Percentiles rank a stretch among this genome's conserved stretches.
These are phyloP conservation scores for Drosophila pachea DNA, from an alignment of 1,140 invertebrate species.

Conservation along the genomic window DNA sequence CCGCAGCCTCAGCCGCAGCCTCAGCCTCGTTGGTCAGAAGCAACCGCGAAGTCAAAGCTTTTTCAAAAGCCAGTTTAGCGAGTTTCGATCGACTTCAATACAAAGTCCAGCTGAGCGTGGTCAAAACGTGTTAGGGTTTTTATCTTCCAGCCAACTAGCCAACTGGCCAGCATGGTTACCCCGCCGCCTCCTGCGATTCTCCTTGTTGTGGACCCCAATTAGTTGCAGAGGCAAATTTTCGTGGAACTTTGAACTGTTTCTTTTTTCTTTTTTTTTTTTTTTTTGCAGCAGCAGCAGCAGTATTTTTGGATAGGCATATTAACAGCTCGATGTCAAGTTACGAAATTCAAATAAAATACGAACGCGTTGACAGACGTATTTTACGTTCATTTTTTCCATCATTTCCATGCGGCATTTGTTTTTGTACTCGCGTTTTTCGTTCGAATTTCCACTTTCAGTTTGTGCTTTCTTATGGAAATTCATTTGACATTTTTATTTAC, in stretches of 20 bases:
- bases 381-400: constrained; percentile 21
- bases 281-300: too few species aligned
- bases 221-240: constrained; percentile 12
- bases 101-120: constrained; percentile 37
- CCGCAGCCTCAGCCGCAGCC: constrained; percentile 19
- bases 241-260: constrained; percentile 12
- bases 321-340: constrained; percentile 13
- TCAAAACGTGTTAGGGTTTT: constrained; percentile 52
- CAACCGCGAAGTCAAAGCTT: constrained; percentile 28
- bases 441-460: constrained; percentile 46
- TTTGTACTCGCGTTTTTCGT: neutral
- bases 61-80: constrained; percentile 64
- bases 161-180: constrained; percentile 8
- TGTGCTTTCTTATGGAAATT: constrained; percentile 45
- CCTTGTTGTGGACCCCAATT: constrained; percentile 11
- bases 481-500: constrained; percentile 49
- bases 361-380: constrained; percentile 30
- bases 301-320: too few species aligned
- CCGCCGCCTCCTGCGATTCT: neutral
- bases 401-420: constrained; percentile 11
- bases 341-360: constrained; percentile 1
- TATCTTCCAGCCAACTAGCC: constrained; percentile 24
- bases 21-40: constrained; percentile 49
- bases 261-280: neutral
- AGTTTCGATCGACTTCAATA: constrained; percentile 52